A percentile compares a stretch with the other conserved stretches of the same genome.
Evolutionary conservation across 2,113 vertebrate genomes (phyloP).

Genomic region (Capra hircus): DNA sequence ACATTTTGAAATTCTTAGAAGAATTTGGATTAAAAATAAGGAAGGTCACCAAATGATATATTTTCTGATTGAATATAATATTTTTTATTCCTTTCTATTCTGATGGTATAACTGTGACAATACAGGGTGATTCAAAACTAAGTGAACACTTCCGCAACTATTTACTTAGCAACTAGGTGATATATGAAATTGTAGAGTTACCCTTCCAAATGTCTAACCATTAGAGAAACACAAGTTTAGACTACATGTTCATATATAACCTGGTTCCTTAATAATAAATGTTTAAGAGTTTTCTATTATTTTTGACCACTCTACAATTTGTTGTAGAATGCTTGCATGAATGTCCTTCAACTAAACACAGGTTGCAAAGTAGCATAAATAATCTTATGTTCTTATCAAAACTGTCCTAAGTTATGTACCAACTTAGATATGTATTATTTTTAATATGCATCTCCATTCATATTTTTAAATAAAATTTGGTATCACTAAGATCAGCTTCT

Average conservation of each 20-base stretch:
- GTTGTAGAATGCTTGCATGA: not conserved
- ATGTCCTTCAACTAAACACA: not conserved
- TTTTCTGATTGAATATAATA: not conserved
- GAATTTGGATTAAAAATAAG: not conserved
- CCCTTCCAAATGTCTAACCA: not conserved
- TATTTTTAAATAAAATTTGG: not conserved
- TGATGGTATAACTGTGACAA: not conserved
- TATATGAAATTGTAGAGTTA: not conserved
- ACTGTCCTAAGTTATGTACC: not conserved
- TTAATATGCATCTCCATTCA: not conserved
- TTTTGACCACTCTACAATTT: not conserved
- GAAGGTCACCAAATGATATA: slow-evolving; percentile 7
- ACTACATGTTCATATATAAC: not conserved
- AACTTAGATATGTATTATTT: slow-evolving; percentile 18
- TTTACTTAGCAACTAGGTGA: not conserved
- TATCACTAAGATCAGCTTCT: not conserved
- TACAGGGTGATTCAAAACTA: not conserved
- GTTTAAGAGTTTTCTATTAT: not conserved
- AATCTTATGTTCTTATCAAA: slow-evolving; percentile 27
- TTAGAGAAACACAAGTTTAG: slow-evolving; percentile 18
- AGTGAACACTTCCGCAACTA: not conserved
- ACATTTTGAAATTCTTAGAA: not conserved
- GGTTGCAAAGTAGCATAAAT: not conserved
- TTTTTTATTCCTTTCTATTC: slow-evolving; percentile 39
- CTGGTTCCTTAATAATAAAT: not conserved